Evolutionary conservation across 2,113 vertebrate genomes (phyloP), one percentile per base, ranked within the genome.

Genomic region (Lynx canadensis): DNA sequence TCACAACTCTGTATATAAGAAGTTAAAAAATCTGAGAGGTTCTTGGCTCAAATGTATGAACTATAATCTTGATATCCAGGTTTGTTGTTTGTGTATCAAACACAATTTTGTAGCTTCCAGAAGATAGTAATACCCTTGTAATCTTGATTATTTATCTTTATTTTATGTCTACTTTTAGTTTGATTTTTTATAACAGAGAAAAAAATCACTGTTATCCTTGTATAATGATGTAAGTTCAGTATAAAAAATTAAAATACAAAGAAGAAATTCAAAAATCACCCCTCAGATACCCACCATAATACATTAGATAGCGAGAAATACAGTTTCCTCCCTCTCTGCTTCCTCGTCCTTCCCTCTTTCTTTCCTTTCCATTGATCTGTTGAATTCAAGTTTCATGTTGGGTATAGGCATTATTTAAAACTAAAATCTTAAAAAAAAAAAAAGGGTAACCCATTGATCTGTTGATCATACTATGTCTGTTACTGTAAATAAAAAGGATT

Each of bases 241-340:
- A 76, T 83, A 73, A 95, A 80, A 93, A 76, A 21, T 94, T 92
- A 86, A 96, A 79, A 50, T 80, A 65, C 21, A 84, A 95, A 89
- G 18, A 86, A 71, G 45, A 88, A 83, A 88, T 91, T 84, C 1
- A 52, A 86, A 91, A 63, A 5, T 41, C 6, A 33, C 5, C 18
- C 9, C 78, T 76, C 25, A 31, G 48, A 45, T 91, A 82, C 38
- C 29, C 16, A 69, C 33, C 4, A 1, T 19, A 74, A 25, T 31
- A 27, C 8, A 45, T 68, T 25, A 76, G 50, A 45, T 68, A 88
- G 79, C 11, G 36, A 60, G 63, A 96, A 96, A 83, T 60, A 25
- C 7, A 76, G 18, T 33, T 80, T 71, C 23, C 31, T 86, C 41
- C 3, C 33, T 76, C 83, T 63, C 68, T 85, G 16, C 45, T 36